Conservation (phyloP, 2,888 invertebrate genomes). For the Drosophila birchii region DNA sequence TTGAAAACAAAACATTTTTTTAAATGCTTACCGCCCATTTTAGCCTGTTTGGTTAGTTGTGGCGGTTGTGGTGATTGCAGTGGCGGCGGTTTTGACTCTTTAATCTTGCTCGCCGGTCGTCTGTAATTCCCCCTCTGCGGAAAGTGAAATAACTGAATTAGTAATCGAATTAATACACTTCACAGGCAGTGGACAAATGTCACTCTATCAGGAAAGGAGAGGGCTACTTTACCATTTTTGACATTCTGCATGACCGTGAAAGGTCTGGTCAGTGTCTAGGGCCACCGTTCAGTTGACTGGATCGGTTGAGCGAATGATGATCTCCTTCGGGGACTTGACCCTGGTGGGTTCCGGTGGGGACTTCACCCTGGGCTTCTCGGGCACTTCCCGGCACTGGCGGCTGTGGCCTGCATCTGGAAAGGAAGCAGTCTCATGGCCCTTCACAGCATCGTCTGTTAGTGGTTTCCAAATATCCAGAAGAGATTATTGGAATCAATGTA, state of each 20-base stretch:
- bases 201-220: too few species aligned
- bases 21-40: slow-evolving; percentile 86
- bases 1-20: too few species aligned
- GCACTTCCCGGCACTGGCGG: slow-evolving; percentile 79
- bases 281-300: slow-evolving; percentile 98
- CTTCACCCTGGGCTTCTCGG: slow-evolving; percentile 91
- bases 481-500: too few species aligned
- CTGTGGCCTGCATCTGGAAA: slow-evolving; percentile 84
- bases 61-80: slow-evolving; percentile 88
- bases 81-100: slow-evolving; percentile 89
- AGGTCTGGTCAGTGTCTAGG: slow-evolving; percentile 96
- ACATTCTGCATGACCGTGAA: slow-evolving; percentile 96
- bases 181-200: neutral
- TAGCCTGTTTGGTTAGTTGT: slow-evolving; percentile 87
- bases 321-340: slow-evolving; percentile 96
- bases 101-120: slow-evolving; percentile 95
- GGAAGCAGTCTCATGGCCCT: slow-evolving; percentile 82
- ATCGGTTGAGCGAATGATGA: slow-evolving; percentile 96
- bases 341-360: slow-evolving; percentile 96
- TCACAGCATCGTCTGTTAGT: slow-evolving; percentile 82
- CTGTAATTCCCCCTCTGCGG: slow-evolving; percentile 90
- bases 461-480: slow-evolving; percentile 31
- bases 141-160: neutral
- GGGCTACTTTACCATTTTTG: slow-evolving; percentile 88
- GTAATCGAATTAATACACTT: neutral